Base-by-base conservation (phyloP, 1,140 invertebrate species). In the Nebria ingens region DNA sequence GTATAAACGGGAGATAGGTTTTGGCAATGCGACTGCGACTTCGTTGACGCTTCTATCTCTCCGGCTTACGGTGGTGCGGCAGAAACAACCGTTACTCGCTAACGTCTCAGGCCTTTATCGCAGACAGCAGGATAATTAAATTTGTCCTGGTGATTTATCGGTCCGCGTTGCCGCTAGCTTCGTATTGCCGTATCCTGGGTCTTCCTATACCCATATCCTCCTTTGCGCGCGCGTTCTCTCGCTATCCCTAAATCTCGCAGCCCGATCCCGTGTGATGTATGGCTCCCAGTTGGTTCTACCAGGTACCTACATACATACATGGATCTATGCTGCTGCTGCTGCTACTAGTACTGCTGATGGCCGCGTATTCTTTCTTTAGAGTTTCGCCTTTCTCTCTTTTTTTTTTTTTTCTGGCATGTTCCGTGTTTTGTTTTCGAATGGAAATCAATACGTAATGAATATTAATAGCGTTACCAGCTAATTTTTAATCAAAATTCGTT, bases 71-170 rank as follows among this genome's bases (percentile, higher is more conserved):
- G 19, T 20, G 20, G 9, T 19, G 20, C 12, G 3, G 19, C 50
- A 52, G 55, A 56, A 58, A 58, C 54, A 49, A n/a, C 42, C 34
- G 49, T 56, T 49, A 23, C 23, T 51, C 49, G 45, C 45, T 56
- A 54, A 51, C 63, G 59, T 53, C 54, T 52, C 62, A 60, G 61
- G 71, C 69, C 73, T 76, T n/a, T 75, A 76, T 76, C 73, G 68
- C 67, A 72, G 71, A 74, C 73, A 74, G 72, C 70, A 74, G 72
- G 74, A 75, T 76, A 76, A 76, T 76, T 76, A 75, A 76, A 76
- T 76, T 76, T 76, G 74, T 76, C 74, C 66, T 63, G 56, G 71
- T 75, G 74, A 76, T 76, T 75, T 76, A 76, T 76, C 56, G 63
- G n/a, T n/a, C 56, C 61, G 57, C 58, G 59, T 50, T 53, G 52